Evolutionary conservation across 2,797 vertebrate genomes (phyloP).

Genomic region (Xenopus petersii): DNA sequence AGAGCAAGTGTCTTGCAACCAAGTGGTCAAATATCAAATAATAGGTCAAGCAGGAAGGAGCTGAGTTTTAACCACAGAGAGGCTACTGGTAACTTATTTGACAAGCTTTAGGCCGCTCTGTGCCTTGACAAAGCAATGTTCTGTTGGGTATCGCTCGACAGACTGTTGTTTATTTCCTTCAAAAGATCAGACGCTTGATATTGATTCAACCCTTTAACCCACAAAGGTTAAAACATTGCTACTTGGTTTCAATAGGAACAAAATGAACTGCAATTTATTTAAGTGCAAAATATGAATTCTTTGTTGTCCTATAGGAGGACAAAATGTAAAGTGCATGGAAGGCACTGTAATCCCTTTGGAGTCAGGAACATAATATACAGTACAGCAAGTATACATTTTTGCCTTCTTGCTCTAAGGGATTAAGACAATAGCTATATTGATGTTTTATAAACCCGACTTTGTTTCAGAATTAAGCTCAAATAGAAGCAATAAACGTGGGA

Average conservation of each 20-base stretch:
- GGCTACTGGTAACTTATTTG: slow-evolving; percentile 87
- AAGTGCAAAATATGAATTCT: slow-evolving; percentile 54
- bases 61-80: slow-evolving; percentile 87
- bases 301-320: neutral
- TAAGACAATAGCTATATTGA: too few relatives aligned
- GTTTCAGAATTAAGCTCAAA: too few relatives aligned
- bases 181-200: slow-evolving; percentile 93
- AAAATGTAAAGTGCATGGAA: neutral
- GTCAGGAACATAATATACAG: neutral
- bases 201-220: slow-evolving; percentile 98
- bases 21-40: slow-evolving; percentile 99
- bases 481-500: too few relatives aligned
- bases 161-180: slow-evolving; percentile 91
- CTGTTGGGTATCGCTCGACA: slow-evolving; percentile 91
- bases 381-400: neutral
- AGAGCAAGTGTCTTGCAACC: slow-evolving; percentile 99
- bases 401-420: too few relatives aligned
- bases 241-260: slow-evolving; percentile 62
- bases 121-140: slow-evolving; percentile 97
- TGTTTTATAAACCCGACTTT: too few relatives aligned
- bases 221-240: slow-evolving; percentile 77
- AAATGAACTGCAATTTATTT: slow-evolving; percentile 66
- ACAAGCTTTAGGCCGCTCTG: slow-evolving; percentile 82
- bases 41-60: slow-evolving; percentile 99
- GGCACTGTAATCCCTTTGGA: neutral